Percentiles rank a stretch among this genome's conserved stretches.
Evolutionary conservation across 92 coral and sea anemone genomes (phyloP).

Genomic region (Palythoa grandis): DNA sequence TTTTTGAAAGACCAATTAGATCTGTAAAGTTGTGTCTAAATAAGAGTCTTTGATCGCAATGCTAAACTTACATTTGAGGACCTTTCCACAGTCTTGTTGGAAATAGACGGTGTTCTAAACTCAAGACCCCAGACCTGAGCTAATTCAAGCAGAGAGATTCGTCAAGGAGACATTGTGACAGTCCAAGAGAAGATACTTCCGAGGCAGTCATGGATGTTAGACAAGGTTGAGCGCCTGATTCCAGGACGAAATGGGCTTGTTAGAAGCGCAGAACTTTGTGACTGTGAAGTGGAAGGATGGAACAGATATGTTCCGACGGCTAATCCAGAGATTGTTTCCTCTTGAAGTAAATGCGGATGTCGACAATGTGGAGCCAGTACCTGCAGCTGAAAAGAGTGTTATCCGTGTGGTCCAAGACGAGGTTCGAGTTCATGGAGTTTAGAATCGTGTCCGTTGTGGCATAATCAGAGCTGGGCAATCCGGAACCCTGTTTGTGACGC

Average conservation of each 20-base stretch:
- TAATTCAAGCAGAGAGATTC: constrained; percentile 46
- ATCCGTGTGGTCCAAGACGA: constrained; percentile 24
- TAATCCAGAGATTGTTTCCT: constrained; percentile 49
- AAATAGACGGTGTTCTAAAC: constrained; percentile 39
- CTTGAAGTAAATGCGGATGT: constrained; percentile 40
- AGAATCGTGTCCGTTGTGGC: background rate
- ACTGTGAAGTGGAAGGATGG: constrained; percentile 47
- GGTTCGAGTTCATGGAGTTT: constrained; percentile 15
- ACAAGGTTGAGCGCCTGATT: constrained; percentile 48
- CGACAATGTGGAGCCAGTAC: constrained; percentile 1
- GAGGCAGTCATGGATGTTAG: constrained; percentile 51
- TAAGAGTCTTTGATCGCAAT: too few species aligned
- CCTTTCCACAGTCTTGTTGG: constrained; percentile 36
- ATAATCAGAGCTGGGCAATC: background rate
- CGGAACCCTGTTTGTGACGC: background rate
- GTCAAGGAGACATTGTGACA: constrained; percentile 49
- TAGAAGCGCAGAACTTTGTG: constrained; percentile 49
- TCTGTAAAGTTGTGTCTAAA: constrained; percentile 42
- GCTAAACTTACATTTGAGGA: too few species aligned
- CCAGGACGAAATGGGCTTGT: constrained; percentile 55
- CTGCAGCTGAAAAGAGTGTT: background rate
- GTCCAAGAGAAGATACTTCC: constrained; percentile 47
- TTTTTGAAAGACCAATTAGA: constrained; percentile 41
- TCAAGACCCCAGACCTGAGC: constrained; percentile 40
- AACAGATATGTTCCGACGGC: constrained; percentile 41